Evolutionary conservation across 2,888 invertebrate genomes (phyloP).

Genomic region (Cosmia trapezina): DNA sequence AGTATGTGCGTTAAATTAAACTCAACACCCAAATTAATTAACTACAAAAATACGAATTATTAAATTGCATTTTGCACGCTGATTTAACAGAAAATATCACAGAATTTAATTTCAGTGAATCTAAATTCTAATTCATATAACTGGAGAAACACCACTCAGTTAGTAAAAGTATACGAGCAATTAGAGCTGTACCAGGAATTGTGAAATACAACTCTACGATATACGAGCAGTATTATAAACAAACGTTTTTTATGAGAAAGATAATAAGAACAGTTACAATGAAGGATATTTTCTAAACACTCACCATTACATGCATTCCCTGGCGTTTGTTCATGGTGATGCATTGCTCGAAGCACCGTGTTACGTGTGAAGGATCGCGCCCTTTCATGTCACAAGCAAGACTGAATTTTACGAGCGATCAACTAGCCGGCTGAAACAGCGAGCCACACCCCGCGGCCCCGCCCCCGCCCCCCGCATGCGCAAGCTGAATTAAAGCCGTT

Average conservation of each 20-base stretch:
- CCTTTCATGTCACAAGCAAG: constrained; percentile 91
- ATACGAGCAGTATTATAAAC: constrained; percentile 15
- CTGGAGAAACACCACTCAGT: constrained; percentile 13
- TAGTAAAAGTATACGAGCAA: constrained; percentile 35
- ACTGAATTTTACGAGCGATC: constrained; percentile 82
- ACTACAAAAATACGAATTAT: not conserved
- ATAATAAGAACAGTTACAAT: constrained; percentile 32
- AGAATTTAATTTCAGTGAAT: constrained; percentile 14
- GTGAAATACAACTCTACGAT: constrained; percentile 45
- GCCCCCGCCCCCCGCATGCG: constrained; percentile 79
- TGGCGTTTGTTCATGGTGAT: constrained; percentile 92
- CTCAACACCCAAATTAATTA: constrained; percentile 3
- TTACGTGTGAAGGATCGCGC: constrained; percentile 88
- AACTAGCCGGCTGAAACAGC: constrained; percentile 84
- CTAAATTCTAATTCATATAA: constrained; percentile 19
- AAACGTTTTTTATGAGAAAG: constrained; percentile 14
- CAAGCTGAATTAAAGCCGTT: constrained; percentile 70
- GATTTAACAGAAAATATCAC: not conserved
- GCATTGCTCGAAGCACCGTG: constrained; percentile 93
- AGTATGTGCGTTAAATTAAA: not conserved
- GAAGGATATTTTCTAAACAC: constrained; percentile 67
- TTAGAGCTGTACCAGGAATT: constrained; percentile 51
- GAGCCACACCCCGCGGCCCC: constrained; percentile 74
- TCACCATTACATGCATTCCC: constrained; percentile 90
- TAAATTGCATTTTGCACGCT: constrained; percentile 6